Evolutionary conservation across 2,113 vertebrate species (phyloP).

Genomic region (Apodemus speciosus): DNA sequence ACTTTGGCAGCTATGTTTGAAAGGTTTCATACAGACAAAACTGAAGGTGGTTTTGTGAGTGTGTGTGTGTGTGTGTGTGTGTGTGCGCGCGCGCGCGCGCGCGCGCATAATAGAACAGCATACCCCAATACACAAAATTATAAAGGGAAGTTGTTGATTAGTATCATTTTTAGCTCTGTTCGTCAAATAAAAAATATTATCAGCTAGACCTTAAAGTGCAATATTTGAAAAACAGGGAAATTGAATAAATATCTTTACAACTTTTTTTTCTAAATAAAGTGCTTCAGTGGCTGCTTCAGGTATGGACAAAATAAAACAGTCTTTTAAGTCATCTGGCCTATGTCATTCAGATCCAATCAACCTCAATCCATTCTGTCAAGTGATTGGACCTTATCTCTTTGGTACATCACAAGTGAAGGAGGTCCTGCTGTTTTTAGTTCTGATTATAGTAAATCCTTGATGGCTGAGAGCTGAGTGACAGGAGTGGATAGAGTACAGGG

Average conservation of each 20-base stretch:
- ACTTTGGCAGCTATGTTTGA: not conserved
- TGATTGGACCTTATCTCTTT: constrained; percentile 68
- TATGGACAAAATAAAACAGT: not conserved
- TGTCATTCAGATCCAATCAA: constrained; percentile 65
- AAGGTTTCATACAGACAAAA: constrained; percentile 17
- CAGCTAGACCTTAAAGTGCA: not conserved
- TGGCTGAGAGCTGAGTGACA: constrained; percentile 61
- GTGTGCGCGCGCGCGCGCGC: not conserved
- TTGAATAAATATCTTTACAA: constrained; percentile 30
- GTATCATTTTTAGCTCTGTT: not conserved
- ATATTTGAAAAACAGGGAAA: constrained; percentile 41
- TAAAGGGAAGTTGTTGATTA: constrained; percentile 6
- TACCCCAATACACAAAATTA: not conserved
- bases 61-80: not conserved
- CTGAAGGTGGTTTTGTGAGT: not conserved
- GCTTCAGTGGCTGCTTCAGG: constrained; percentile 36
- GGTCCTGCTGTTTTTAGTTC: constrained; percentile 67
- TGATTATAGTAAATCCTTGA: constrained; percentile 71
- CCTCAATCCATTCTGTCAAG: constrained; percentile 57
- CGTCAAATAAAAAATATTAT: constrained; percentile 32
- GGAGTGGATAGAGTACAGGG: constrained; percentile 55
- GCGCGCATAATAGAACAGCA: not conserved
- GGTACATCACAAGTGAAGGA: constrained; percentile 60
- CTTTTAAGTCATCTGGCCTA: constrained; percentile 40
- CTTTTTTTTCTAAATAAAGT: constrained; percentile 47